These are phyloP conservation scores for Sepiola atlantica DNA, from an alignment of 2,888 invertebrate species.

Conservation along the genomic window DNA sequence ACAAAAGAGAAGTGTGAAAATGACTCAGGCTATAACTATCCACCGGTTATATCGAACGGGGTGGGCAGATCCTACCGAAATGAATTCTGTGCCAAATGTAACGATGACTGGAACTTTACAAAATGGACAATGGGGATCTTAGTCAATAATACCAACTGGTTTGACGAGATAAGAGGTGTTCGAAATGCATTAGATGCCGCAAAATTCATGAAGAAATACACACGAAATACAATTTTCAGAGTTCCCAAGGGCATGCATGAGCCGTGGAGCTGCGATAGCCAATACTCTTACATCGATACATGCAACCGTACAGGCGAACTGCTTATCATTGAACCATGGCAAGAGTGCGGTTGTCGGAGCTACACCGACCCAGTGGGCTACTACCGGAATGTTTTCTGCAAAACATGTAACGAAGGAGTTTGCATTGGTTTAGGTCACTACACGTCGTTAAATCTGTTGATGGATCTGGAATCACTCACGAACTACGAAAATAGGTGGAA, in stretches of 20 bases:
- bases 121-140: not conserved
- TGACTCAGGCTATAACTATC: not conserved
- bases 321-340: not conserved
- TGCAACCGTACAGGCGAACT: not conserved
- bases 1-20: not conserved
- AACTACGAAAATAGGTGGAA: not conserved
- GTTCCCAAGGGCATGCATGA: not conserved
- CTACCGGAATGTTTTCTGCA: not conserved
- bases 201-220: not conserved
- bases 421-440: fast-evolving
- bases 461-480: not conserved
- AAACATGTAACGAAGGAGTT: not conserved
- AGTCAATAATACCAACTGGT: not conserved
- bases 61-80: not conserved
- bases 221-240: not conserved
- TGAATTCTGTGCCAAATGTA: not conserved
- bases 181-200: not conserved
- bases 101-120: not conserved
- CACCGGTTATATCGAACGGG: not conserved
- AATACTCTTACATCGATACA: not conserved
- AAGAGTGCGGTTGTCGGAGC: not conserved
- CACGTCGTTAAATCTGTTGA: not conserved
- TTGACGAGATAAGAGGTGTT: not conserved
- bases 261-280: not conserved
- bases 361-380: not conserved